A percentile compares a stretch with the other conserved stretches of the same genome.
Conservation (phyloP, 2,113 vertebrate genomes). For the Solea senegalensis region DNA sequence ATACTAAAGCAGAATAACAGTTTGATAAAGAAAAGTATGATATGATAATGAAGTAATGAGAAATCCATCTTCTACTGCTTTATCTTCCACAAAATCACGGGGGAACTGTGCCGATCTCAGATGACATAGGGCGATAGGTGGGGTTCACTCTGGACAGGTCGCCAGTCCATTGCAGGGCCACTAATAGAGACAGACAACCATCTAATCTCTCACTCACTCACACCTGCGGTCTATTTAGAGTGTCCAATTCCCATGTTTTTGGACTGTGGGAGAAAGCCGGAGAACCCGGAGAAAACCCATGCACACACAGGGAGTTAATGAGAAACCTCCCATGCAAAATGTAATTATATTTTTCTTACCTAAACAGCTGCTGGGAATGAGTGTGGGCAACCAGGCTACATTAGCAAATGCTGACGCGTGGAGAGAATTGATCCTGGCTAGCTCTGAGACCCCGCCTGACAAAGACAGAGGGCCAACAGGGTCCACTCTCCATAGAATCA, state of each 20-base stretch:
- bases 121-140: too few relatives aligned
- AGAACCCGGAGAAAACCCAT: too few relatives aligned
- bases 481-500: slow-evolving; percentile 98
- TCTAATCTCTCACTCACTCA: too few relatives aligned
- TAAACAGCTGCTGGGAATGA: slow-evolving; percentile 96
- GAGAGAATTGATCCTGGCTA: slow-evolving; percentile 97
- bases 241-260: too few relatives aligned
- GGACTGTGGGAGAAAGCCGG: too few relatives aligned
- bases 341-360: slow-evolving; percentile 79
- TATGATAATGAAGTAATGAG: background rate
- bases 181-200: too few relatives aligned
- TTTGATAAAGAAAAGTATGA: background rate
- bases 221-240: too few relatives aligned
- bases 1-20: background rate
- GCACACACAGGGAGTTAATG: background rate
- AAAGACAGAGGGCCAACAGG: slow-evolving; percentile 96
- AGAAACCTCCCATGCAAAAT: slow-evolving; percentile 6
- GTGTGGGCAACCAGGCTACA: slow-evolving; percentile 94
- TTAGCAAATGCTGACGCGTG: slow-evolving; percentile 96
- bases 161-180: too few relatives aligned
- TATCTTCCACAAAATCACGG: too few relatives aligned
- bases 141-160: too few relatives aligned
- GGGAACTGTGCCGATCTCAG: too few relatives aligned
- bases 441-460: slow-evolving; percentile 96
- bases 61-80: background rate